Evolutionary conservation across 2,888 invertebrate genomes (phyloP).

Genomic region (Chesias legatella): DNA sequence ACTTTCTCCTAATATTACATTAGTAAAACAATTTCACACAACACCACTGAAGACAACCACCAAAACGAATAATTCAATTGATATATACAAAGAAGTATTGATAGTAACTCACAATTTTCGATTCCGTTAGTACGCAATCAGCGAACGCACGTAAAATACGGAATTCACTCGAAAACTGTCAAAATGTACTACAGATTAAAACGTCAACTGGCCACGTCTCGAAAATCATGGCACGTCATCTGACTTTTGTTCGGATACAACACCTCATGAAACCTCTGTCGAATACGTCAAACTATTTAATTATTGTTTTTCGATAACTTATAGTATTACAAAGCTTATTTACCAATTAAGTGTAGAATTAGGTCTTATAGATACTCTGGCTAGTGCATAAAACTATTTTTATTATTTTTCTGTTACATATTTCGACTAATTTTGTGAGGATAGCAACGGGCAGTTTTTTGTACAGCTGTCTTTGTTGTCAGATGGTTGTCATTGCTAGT

Average conservation of each 20-base stretch:
- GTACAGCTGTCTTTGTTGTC: neutral
- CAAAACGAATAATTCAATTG: neutral
- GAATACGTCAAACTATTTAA: too few relatives aligned
- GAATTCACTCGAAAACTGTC: conserved; percentile 31
- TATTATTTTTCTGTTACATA: too few relatives aligned
- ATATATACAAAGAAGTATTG: neutral
- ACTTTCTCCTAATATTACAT: too few relatives aligned
- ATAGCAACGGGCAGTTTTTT: too few relatives aligned
- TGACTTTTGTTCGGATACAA: conserved; percentile 43
- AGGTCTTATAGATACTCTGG: too few relatives aligned
- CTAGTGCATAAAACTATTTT: too few relatives aligned
- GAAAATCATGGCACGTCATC: conserved; percentile 67
- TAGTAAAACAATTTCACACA: neutral
- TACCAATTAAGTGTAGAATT: too few relatives aligned
- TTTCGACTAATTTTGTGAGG: too few relatives aligned
- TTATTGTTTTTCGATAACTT: too few relatives aligned
- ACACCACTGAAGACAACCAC: neutral
- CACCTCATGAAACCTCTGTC: too few relatives aligned
- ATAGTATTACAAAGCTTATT: too few relatives aligned
- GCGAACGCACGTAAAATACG: conserved; percentile 25
- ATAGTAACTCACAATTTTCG: conserved; percentile 7
- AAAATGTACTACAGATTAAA: conserved; percentile 37
- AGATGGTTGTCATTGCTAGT: too few relatives aligned
- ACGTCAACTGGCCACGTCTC: conserved; percentile 74
- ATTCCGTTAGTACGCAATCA: conserved; percentile 22